Base-by-base conservation (phyloP, 2,888 invertebrate species). In the Acrobasis consociella region DNA sequence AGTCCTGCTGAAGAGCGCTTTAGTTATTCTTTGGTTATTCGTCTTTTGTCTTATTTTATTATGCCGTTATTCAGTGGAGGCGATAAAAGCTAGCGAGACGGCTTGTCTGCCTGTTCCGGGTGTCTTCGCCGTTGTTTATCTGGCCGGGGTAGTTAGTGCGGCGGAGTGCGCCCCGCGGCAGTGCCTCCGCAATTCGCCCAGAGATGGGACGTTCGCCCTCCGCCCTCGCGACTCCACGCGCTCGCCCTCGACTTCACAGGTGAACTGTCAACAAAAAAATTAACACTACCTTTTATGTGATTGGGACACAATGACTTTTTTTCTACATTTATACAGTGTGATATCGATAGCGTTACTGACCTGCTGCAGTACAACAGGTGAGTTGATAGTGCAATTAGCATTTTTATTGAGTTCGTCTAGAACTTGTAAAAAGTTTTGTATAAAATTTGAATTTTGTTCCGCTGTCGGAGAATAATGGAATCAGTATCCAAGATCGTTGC, bases 101-200 rank as follows among this genome's bases (percentile, higher is more conserved):
- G 90, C 88, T 87, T 91, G 92, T 92, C 92, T 91, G 87, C 85
- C 78, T 79, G 86, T 87, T 84, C 86, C 87, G 86, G 83, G 87
- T 86, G 86, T 85, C 86, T 87, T 89, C 89, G 79, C 84, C 85
- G 85, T 88, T 91, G 91, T 91, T 92, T 91, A 91, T 91, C 88
- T 84, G 86, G 81, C 82, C 79, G 76, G 87, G 86, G 87, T 83
- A 83, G 86, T 83, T 81, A 79, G 83, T 72, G 85, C 83, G 81
- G 79, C 80, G 82, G 78, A 78, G 80, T 80, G 75, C 82, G 81
- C 83, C 85, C 83, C 85, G 87, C 89, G 89, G 85, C 87, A 86
- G 86, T 87, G 82, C 81, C 86, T 81, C 79, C 77, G 78, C 69
- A 77, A 76, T 76, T 80, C 80, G 78, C 83, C 82, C 76, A 77